Conservation (phyloP, 2,113 vertebrate genomes). For the Tricholaema leucomelas region DNA sequence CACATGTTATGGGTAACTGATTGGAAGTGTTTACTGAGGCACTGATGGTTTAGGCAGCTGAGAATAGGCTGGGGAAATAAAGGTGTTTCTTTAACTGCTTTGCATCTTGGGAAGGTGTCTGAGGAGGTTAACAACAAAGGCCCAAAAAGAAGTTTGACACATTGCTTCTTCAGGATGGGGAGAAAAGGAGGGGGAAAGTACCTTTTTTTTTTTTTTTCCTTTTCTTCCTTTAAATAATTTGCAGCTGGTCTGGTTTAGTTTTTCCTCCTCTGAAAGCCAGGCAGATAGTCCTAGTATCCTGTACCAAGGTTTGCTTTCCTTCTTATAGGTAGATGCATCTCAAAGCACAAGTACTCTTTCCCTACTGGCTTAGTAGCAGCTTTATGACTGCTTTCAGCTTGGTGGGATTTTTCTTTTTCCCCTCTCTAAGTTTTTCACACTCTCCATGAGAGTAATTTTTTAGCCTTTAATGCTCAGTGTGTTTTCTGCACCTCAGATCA, state of each 20-base stretch:
- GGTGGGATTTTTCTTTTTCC: fast-evolving
- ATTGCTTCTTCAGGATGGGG: not conserved
- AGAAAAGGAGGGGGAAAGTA: not conserved
- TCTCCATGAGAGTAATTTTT: not conserved
- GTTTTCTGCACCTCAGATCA: slow-evolving; percentile 16
- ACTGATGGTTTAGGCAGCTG: not conserved
- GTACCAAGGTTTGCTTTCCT: not conserved
- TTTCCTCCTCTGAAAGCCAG: not conserved
- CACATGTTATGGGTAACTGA: slow-evolving; percentile 44
- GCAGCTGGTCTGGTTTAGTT: not conserved
- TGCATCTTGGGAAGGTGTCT: not conserved
- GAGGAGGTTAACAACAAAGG: not conserved
- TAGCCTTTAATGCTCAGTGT: not conserved
- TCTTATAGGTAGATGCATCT: not conserved
- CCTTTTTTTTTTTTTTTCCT: not conserved
- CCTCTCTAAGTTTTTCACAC: not conserved
- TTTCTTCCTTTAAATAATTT: not conserved
- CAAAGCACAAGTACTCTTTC: not conserved
- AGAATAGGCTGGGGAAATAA: not conserved
- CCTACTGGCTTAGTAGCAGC: not conserved
- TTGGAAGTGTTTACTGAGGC: not conserved
- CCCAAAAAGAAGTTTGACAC: not conserved
- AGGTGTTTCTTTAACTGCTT: not conserved
- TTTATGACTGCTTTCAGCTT: not conserved
- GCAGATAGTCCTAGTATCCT: not conserved